Evolutionary conservation across 2,888 invertebrate species (phyloP), one percentile per base, ranked within the genome.

Genomic region (Elaeidobius kamerunicus): DNA sequence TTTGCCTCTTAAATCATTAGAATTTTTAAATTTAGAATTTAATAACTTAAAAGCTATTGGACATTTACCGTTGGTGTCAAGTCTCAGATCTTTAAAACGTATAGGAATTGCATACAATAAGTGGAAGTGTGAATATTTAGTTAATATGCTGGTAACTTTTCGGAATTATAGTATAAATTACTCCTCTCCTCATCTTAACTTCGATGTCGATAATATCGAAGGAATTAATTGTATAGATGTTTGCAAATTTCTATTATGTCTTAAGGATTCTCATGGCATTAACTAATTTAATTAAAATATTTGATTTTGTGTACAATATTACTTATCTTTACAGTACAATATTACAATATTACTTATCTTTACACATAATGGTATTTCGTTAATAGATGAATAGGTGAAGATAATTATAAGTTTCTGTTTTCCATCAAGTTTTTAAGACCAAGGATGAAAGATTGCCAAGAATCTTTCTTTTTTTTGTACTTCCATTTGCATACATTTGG

Each of bases 101-200:
- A 30, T 63, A 1, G 59, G 59, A 7, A 60, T 63, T 18, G 60
- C 58, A 2, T 27, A 47, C 2, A 63, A 63, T 35, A 60, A 59
- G 28, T 63, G 61, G 60, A 52, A 56, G 27, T 63, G 63, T 36
- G 55, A 56, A 16, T 52, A 54, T 47, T 55, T 63, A 38, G 56
- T 46, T n/a, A 18, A 48, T 12, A 58, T 61, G 51, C 47, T 63
- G 23, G 52, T 57, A 4, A 45, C 39, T 6, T 55, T 63, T 32
- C 56, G 52, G 19, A 54, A 54, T 4, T 40, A 34, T 6, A 44
- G 32, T n/a, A 48, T 62, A 4, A n/a, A 52, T 7, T 63, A 57
- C 34, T 32, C 49, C 32, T 40, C 59, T 6, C 40, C 9, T 9
- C 38, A 30, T 12, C 41, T 45, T 7, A 49, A 47, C 15, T 61